phyloP scores from a whole-genome alignment of 2,113 vertebrate species.

The Xiphophorus couchianus region DNA sequence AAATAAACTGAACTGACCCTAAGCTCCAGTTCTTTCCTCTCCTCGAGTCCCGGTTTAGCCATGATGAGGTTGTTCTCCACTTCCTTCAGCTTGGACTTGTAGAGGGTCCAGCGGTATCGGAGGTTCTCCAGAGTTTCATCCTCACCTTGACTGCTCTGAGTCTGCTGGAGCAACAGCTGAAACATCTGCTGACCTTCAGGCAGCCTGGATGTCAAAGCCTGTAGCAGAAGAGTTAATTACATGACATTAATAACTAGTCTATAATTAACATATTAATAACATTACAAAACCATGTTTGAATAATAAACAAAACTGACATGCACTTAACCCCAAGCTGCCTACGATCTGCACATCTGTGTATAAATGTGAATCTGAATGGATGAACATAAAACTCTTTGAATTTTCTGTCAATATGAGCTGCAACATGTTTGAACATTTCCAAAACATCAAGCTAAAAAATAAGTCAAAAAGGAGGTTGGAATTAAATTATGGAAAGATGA shows the following conservation, averaged over 20 bases:
- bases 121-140: slow-evolving; percentile 83
- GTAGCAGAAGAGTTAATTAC: slow-evolving; percentile 1
- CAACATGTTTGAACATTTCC: too few species aligned
- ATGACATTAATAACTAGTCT: neutral
- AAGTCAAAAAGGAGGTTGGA: too few species aligned
- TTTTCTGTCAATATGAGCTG: too few species aligned
- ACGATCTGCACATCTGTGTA: too few species aligned
- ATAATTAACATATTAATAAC: neutral
- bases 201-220: slow-evolving; percentile 82
- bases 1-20: neutral
- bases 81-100: slow-evolving; percentile 90
- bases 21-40: slow-evolving; percentile 26
- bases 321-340: too few species aligned
- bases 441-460: too few species aligned
- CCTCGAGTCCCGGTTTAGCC: slow-evolving; percentile 44
- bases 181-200: slow-evolving; percentile 81
- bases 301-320: too few species aligned
- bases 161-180: slow-evolving; percentile 64
- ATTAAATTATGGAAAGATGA: too few species aligned
- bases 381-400: too few species aligned
- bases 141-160: slow-evolving; percentile 63
- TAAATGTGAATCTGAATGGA: too few species aligned
- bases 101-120: slow-evolving; percentile 92
- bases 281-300: neutral
- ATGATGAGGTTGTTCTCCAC: slow-evolving; percentile 31